A percentile compares a stretch with the other conserved stretches of the same genome.
phyloP scores from a whole-genome alignment of 2,888 invertebrate species.

The Ectemnius continuus region DNA sequence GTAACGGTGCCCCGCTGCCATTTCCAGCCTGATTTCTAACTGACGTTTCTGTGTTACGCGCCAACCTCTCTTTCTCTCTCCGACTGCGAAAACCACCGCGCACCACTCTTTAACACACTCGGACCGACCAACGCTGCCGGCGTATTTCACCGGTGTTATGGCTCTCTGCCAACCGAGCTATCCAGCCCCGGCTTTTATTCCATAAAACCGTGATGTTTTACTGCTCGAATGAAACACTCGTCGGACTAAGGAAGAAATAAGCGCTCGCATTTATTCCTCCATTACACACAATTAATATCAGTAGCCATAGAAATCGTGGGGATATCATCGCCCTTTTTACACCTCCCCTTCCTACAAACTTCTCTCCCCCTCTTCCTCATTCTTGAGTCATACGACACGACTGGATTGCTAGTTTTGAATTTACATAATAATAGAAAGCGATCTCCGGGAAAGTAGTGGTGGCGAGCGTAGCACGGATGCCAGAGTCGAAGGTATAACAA shows the following conservation, averaged over 20 bases:
- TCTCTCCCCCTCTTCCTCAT: background rate
- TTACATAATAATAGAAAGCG: constrained; percentile 10
- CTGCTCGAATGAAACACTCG: too few species aligned
- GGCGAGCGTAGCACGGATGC: background rate
- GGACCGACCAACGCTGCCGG: background rate
- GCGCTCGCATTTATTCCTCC: background rate
- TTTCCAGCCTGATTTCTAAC: constrained; percentile 1
- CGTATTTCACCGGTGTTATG: constrained; percentile 1
- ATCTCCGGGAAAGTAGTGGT: background rate
- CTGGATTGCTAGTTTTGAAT: background rate
- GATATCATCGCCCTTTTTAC: background rate
- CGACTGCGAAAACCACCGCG: background rate
- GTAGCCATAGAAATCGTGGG: background rate
- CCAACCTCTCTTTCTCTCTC: background rate
- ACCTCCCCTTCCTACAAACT: background rate
- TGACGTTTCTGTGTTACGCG: constrained; percentile 13
- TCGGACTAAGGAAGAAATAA: background rate
- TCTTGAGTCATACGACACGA: background rate
- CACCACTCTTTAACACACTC: background rate
- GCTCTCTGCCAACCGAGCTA: background rate
- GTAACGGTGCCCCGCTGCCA: constrained; percentile 59
- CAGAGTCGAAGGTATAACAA: background rate
- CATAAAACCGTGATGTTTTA: too few species aligned
- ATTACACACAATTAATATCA: constrained; percentile 2
- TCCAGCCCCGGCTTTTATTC: too few species aligned